Percentiles rank a stretch among this genome's conserved stretches.
Conservation (phyloP, 1,140 invertebrate genomes). For the Drosophila aff. region DNA sequence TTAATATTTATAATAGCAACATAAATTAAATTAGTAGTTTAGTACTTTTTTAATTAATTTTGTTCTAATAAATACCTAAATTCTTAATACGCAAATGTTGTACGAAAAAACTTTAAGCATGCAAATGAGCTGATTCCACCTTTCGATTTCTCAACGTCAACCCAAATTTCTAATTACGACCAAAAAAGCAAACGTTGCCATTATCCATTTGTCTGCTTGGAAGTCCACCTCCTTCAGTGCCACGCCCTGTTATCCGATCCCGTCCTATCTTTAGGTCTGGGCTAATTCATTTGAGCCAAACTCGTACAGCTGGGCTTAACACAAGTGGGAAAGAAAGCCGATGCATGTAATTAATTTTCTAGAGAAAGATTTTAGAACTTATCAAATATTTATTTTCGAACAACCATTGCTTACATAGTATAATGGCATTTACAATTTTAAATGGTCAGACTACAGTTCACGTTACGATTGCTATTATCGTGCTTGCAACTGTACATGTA, state of each 20-base stretch:
- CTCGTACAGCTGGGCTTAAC: background rate
- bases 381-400: background rate
- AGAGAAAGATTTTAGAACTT: background rate
- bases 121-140: constrained; percentile 6
- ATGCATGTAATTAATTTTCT: background rate
- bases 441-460: background rate
- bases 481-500: background rate
- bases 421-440: too few relatives aligned
- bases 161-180: constrained; percentile 28
- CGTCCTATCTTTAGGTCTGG: background rate
- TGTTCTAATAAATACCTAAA: too few relatives aligned
- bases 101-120: background rate
- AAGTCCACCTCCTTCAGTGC: background rate
- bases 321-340: background rate
- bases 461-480: background rate
- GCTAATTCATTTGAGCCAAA: constrained; percentile 23
- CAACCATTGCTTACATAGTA: too few relatives aligned
- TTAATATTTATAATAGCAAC: too few relatives aligned
- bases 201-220: constrained; percentile 29
- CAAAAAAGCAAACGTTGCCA: constrained; percentile 30
- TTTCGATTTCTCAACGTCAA: constrained; percentile 30
- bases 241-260: constrained; percentile 27
- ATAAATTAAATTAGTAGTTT: too few relatives aligned
- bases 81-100: background rate
- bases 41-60: too few relatives aligned